phyloP scores from a whole-genome alignment of 2,888 invertebrate species.

The Petrolisthes manimaculis region DNA sequence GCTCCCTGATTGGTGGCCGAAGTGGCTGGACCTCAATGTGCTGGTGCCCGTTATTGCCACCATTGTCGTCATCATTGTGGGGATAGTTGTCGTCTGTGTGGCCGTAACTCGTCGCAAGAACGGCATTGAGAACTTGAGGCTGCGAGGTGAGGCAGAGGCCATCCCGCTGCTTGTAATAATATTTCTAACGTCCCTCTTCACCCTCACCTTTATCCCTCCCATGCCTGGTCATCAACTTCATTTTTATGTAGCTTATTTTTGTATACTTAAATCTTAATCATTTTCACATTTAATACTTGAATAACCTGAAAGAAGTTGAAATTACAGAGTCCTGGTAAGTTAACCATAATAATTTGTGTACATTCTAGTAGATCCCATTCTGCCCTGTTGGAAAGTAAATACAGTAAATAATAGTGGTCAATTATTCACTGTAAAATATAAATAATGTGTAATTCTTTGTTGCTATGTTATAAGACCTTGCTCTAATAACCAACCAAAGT shows the following conservation, averaged over 20 bases:
- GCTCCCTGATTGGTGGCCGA: constrained; percentile 82
- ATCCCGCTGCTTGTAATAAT: constrained; percentile 21
- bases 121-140: constrained; percentile 73
- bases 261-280: not conserved
- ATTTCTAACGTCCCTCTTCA: not conserved
- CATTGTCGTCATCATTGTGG: constrained; percentile 89
- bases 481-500: too few species aligned
- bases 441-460: too few species aligned
- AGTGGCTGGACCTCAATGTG: constrained; percentile 90
- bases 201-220: not conserved
- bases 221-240: not conserved
- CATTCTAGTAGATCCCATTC: too few species aligned
- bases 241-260: not conserved
- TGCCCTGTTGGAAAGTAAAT: too few species aligned
- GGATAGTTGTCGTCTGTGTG: constrained; percentile 90
- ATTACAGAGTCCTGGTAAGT: not conserved
- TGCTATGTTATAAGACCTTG: too few species aligned
- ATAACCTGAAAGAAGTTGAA: not conserved
- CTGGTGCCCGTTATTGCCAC: constrained; percentile 91
- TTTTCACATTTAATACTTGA: not conserved
- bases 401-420: too few species aligned
- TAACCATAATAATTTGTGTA: not conserved
- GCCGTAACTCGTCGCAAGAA: constrained; percentile 83
- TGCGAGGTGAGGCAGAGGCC: constrained; percentile 76
- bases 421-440: too few species aligned